Evolutionary conservation across 1,140 invertebrate species (phyloP).

Genomic region (Cataglyphis hispanica): DNA sequence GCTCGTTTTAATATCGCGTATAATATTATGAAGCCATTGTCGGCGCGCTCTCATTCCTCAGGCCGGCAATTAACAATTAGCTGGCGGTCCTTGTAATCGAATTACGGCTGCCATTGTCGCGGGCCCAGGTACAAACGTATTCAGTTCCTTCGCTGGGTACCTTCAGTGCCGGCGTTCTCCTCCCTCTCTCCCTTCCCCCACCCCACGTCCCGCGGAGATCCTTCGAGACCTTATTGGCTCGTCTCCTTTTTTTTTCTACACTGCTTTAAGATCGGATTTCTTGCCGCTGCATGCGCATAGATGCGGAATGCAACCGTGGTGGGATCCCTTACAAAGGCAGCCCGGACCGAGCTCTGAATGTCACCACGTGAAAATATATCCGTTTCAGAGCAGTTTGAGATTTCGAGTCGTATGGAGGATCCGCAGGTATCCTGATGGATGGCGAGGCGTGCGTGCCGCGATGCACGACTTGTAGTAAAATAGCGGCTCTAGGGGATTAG

Average conservation of each 20-base stretch:
- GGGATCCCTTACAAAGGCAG: slow-evolving; percentile 86
- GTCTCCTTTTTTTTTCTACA: slow-evolving; percentile 69
- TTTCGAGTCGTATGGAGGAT: slow-evolving; percentile 66
- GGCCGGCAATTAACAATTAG: slow-evolving; percentile 87
- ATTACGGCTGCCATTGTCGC: slow-evolving; percentile 85
- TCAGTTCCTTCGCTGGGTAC: slow-evolving; percentile 79
- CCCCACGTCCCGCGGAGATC: slow-evolving; percentile 23
- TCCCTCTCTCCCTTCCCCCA: slow-evolving; percentile 28
- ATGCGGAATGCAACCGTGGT: slow-evolving; percentile 82
- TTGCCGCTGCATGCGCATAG: slow-evolving; percentile 80
- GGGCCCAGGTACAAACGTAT: slow-evolving; percentile 86
- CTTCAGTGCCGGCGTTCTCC: slow-evolving; percentile 69
- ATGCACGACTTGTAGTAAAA: slow-evolving; percentile 55
- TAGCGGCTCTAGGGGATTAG: slow-evolving; percentile 74
- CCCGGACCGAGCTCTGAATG: slow-evolving; percentile 78
- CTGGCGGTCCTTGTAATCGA: slow-evolving; percentile 87
- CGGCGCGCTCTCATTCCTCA: slow-evolving; percentile 78
- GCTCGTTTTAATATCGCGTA: slow-evolving; percentile 78
- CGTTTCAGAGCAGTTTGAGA: slow-evolving; percentile 83
- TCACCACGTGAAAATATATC: slow-evolving; percentile 86
- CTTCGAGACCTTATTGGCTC: slow-evolving; percentile 73
- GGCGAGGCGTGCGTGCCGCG: too few species aligned
- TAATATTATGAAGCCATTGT: slow-evolving; percentile 83
- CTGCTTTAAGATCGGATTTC: slow-evolving; percentile 83
- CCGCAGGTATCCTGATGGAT: slow-evolving; percentile 25